phyloP scores from a whole-genome alignment of 2,888 invertebrate species.

The Nemotelus nigrinus region DNA sequence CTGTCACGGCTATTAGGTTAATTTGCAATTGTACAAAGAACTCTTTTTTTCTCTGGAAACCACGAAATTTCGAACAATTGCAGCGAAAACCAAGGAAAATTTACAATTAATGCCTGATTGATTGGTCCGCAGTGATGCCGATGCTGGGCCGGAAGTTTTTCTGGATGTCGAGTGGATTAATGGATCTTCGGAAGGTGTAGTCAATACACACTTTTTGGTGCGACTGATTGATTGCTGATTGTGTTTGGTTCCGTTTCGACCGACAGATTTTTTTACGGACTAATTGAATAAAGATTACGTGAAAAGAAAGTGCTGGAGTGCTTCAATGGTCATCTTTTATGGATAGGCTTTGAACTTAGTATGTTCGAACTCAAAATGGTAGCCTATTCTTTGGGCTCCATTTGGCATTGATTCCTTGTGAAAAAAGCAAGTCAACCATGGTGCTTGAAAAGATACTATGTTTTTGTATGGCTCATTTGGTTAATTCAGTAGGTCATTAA shows the following conservation, averaged over 20 bases:
- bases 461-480: not conserved
- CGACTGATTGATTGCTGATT: conserved; percentile 9
- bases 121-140: too few relatives aligned
- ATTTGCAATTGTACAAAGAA: conserved; percentile 21
- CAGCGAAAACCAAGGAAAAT: not conserved
- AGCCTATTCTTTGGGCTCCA: not conserved
- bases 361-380: not conserved
- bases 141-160: conserved; percentile 5
- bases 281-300: not conserved
- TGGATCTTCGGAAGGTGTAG: not conserved
- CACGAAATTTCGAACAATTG: not conserved
- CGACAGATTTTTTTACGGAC: not conserved
- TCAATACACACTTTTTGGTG: not conserved
- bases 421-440: not conserved
- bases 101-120: not conserved
- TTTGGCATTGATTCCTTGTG: too few relatives aligned
- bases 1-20: conserved; percentile 29
- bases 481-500: too few relatives aligned
- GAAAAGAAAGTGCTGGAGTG: too few relatives aligned
- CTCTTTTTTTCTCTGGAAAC: not conserved
- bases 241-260: not conserved
- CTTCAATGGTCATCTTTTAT: too few relatives aligned
- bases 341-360: not conserved
- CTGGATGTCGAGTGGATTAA: not conserved
- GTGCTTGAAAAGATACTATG: not conserved